Percentiles rank a stretch among this genome's conserved stretches.
These are phyloP conservation scores for Nesospiza acunhae DNA, from an alignment of 2,113 vertebrate species.

Conservation along the genomic window DNA sequence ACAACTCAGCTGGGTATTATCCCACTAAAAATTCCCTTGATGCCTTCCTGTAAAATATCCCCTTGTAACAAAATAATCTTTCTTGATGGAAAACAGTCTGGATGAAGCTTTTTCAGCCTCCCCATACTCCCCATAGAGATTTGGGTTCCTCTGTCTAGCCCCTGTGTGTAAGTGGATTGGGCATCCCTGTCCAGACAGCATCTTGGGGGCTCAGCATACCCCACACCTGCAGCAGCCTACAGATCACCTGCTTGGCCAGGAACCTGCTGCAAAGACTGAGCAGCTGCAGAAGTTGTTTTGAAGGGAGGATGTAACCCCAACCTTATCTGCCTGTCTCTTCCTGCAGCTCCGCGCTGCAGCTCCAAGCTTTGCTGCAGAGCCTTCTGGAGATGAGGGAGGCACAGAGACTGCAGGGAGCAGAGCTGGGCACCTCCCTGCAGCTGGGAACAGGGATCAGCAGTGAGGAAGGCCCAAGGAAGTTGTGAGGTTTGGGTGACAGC, in stretches of 20 bases:
- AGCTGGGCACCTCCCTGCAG: background rate
- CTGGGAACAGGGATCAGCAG: background rate
- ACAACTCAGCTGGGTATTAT: background rate
- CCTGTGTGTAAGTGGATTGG: background rate
- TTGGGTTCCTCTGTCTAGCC: background rate
- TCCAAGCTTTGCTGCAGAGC: background rate
- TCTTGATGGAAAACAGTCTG: background rate
- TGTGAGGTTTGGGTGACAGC: background rate
- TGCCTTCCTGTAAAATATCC: constrained; percentile 15
- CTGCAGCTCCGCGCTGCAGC: fast-evolving
- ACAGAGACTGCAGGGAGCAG: background rate
- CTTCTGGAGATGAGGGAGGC: fast-evolving
- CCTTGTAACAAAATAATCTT: background rate
- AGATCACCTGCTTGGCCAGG: background rate
- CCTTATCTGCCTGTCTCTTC: background rate
- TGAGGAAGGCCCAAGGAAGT: background rate
- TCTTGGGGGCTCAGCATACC: background rate
- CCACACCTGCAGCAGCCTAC: fast-evolving
- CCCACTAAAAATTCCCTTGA: constrained; percentile 26
- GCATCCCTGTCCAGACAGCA: background rate
- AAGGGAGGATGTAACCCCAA: background rate
- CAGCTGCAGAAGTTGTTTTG: background rate
- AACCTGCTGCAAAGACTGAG: background rate
- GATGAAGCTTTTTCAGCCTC: background rate
- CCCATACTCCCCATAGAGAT: no score